A percentile compares a stretch with the other conserved stretches of the same genome.
Conservation (phyloP, 2,113 vertebrate genomes). For the Shinisaurus crocodilurus region DNA sequence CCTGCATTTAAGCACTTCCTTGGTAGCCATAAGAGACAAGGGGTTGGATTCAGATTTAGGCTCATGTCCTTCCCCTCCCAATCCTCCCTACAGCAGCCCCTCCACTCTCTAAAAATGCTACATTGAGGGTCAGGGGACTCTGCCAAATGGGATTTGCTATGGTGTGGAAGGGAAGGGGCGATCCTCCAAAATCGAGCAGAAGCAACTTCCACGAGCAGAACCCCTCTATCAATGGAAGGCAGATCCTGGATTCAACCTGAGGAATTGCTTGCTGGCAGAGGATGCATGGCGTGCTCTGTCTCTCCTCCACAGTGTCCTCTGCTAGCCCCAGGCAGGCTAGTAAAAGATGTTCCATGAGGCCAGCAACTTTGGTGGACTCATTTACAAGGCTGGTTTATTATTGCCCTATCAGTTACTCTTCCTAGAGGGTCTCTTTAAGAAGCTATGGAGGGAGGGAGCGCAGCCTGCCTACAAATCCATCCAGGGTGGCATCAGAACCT, state of each 20-base stretch:
- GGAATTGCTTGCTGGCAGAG: background rate
- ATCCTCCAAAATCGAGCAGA: no score
- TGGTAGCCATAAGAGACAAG: background rate
- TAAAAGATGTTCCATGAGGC: background rate
- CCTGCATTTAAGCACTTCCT: background rate
- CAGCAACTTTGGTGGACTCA: background rate
- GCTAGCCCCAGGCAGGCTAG: background rate
- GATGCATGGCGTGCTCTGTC: background rate
- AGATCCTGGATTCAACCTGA: no score
- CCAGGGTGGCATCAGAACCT: background rate
- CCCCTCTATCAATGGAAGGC: no score
- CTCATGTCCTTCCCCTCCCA: no score
- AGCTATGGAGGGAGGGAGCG: background rate
- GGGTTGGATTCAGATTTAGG: background rate
- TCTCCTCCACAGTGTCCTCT: background rate
- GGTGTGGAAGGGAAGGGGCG: no score
- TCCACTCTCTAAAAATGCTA: no score
- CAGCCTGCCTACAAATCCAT: background rate
- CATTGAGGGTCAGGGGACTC: no score
- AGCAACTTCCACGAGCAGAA: no score
- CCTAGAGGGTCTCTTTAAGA: background rate
- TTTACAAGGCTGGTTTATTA: background rate
- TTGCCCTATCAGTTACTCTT: background rate
- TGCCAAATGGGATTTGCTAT: no score
- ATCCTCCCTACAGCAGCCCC: no score